Evolutionary conservation across 2,888 invertebrate species (phyloP).

Genomic region (Drosophila parthenogenetica): DNA sequence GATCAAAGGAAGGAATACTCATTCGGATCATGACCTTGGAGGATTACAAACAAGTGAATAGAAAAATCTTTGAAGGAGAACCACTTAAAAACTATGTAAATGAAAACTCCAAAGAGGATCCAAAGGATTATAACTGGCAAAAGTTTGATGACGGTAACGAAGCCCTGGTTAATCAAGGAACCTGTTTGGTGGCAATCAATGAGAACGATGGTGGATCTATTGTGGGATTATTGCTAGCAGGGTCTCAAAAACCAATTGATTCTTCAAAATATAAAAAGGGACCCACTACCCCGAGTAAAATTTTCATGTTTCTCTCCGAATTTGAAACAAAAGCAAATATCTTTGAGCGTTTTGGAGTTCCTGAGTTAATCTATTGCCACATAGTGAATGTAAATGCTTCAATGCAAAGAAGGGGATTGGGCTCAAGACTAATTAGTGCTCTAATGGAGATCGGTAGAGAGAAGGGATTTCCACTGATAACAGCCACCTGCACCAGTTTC

Average conservation of each 20-base stretch:
- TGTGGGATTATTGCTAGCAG: constrained; percentile 33
- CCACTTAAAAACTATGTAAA: not conserved
- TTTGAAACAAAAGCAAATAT: constrained; percentile 59
- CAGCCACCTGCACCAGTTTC: constrained; percentile 64
- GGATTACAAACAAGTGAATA: constrained; percentile 16
- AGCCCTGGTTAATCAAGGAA: constrained; percentile 3
- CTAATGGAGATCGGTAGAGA: constrained; percentile 58
- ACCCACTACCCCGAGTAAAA: too few species aligned
- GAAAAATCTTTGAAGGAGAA: not conserved
- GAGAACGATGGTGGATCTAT: constrained; percentile 20
- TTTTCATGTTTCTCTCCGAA: constrained; percentile 30
- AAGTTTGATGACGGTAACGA: not conserved
- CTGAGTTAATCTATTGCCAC: constrained; percentile 55
- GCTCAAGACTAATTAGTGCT: constrained; percentile 51
- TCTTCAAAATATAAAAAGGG: too few species aligned
- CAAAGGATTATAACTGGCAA: not conserved
- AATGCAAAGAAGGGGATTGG: constrained; percentile 60
- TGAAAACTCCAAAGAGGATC: too few species aligned
- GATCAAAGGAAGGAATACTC: constrained; percentile 12
- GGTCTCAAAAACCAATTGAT: not conserved
- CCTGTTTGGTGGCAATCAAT: constrained; percentile 33
- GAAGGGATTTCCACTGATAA: constrained; percentile 51
- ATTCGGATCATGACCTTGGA: constrained; percentile 30
- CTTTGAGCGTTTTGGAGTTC: constrained; percentile 53
- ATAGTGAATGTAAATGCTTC: constrained; percentile 51